Conservation (phyloP, 2,888 invertebrate species). For the Tetragonula carbonaria region DNA sequence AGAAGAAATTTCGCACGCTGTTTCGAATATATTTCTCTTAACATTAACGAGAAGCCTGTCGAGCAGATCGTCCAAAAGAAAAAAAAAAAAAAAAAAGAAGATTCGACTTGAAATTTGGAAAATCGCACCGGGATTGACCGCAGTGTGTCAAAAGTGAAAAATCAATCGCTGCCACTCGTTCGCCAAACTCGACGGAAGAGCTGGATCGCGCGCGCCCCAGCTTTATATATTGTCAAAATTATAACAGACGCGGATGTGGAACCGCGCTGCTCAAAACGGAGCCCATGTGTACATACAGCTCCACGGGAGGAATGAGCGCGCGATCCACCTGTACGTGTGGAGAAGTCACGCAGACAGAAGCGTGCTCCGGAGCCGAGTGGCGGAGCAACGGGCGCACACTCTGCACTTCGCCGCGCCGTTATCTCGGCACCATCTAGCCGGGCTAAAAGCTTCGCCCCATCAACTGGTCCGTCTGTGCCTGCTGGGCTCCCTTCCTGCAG, state of each 20-base stretch:
- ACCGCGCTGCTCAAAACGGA: conserved; percentile 44
- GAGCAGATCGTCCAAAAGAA: too few relatives aligned
- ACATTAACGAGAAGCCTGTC: too few relatives aligned
- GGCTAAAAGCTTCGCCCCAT: conserved; percentile 84
- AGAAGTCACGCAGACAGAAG: conserved; percentile 13
- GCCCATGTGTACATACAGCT: conserved; percentile 21
- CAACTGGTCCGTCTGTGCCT: conserved; percentile 75
- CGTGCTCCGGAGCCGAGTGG: conserved; percentile 55
- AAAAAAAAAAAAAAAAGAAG: too few relatives aligned
- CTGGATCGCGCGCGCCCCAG: neutral
- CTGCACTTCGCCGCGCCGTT: conserved; percentile 81
- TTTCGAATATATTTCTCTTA: too few relatives aligned
- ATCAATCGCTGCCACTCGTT: neutral
- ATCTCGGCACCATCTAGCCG: conserved; percentile 84
- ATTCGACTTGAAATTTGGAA: too few relatives aligned
- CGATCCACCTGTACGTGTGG: neutral
- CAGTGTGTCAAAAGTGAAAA: neutral
- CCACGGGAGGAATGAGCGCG: neutral
- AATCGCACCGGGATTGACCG: too few relatives aligned
- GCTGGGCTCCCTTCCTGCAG: conserved; percentile 68
- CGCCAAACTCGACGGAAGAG: neutral
- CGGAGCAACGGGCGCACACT: conserved; percentile 73
- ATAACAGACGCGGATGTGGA: conserved; percentile 38
- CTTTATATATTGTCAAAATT: conserved; percentile 51
- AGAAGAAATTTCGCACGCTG: too few relatives aligned